A percentile compares a stretch with the other conserved stretches of the same genome.
Evolutionary conservation across 2,888 invertebrate genomes (phyloP).

Genomic region (Polymixis lichenea): DNA sequence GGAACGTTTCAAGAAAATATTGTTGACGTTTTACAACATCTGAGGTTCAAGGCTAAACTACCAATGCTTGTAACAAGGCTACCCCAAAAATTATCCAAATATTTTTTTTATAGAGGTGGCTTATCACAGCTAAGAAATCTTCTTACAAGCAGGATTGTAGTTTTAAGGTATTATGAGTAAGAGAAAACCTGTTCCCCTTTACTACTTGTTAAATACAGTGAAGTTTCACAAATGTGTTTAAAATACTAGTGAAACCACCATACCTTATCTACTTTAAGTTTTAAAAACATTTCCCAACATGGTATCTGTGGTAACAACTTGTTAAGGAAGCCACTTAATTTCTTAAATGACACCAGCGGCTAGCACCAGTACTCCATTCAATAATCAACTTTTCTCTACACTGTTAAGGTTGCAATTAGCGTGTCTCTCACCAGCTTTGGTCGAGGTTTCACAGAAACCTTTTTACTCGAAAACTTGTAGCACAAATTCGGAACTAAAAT

Average conservation of each 20-base stretch:
- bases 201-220: neutral
- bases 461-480: constrained; percentile 69
- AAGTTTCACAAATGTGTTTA: neutral
- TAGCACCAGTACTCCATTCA: neutral
- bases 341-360: constrained; percentile 12
- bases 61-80: neutral
- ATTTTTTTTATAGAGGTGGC: neutral
- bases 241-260: neutral
- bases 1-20: neutral
- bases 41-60: neutral
- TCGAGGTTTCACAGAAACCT: constrained; percentile 49
- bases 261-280: neutral
- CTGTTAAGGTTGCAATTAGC: constrained; percentile 11
- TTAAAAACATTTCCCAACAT: constrained; percentile 24
- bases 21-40: neutral
- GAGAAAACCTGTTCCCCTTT: neutral
- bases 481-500: constrained; percentile 73
- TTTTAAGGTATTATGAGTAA: neutral
- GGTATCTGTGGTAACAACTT: constrained; percentile 37
- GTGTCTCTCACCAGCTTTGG: neutral
- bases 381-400: neutral
- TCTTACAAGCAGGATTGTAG: constrained; percentile 10
- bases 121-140: constrained; percentile 38
- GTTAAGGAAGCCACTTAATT: constrained; percentile 32
- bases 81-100: neutral